These are phyloP conservation scores for Coelinius sp. DNA, from an alignment of 2,888 invertebrate genomes.

Conservation along the genomic window DNA sequence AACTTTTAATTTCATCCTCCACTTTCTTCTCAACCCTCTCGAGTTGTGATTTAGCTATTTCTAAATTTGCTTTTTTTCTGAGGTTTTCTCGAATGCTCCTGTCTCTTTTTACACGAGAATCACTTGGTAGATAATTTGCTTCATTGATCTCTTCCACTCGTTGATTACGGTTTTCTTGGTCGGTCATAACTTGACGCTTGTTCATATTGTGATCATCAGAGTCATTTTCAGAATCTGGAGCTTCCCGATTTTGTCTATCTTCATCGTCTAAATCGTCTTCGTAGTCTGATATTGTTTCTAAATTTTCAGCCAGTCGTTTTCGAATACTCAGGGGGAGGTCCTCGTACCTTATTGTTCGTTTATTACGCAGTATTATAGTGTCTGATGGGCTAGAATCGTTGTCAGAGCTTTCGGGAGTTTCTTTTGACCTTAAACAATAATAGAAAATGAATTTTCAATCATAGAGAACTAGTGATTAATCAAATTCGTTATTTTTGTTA, in stretches of 20 bases:
- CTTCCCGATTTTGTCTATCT: neutral
- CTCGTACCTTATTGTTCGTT: slow-evolving; percentile 10
- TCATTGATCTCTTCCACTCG: neutral
- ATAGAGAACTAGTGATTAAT: too few species aligned
- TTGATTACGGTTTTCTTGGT: neutral
- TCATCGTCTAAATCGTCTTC: slow-evolving; percentile 20
- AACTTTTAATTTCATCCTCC: slow-evolving; percentile 30
- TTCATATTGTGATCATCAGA: neutral
- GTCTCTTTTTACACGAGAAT: neutral
- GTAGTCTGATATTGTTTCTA: slow-evolving; percentile 27
- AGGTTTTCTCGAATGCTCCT: neutral
- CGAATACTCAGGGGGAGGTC: slow-evolving; percentile 19
- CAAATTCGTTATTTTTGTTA: too few species aligned
- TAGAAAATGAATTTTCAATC: neutral
- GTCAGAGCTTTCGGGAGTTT: neutral
- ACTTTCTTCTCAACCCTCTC: slow-evolving; percentile 28
- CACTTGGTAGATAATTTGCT: neutral
- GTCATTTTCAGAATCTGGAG: neutral
- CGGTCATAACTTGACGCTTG: neutral
- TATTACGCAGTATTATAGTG: neutral
- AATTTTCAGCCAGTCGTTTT: slow-evolving; percentile 19
- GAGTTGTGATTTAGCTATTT: slow-evolving; percentile 24
- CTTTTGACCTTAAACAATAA: neutral
- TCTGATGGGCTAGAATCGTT: neutral
- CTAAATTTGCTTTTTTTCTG: slow-evolving; percentile 9